phyloP scores from a whole-genome alignment of 1,140 invertebrate species.

The Drosophila bifasciata region DNA sequence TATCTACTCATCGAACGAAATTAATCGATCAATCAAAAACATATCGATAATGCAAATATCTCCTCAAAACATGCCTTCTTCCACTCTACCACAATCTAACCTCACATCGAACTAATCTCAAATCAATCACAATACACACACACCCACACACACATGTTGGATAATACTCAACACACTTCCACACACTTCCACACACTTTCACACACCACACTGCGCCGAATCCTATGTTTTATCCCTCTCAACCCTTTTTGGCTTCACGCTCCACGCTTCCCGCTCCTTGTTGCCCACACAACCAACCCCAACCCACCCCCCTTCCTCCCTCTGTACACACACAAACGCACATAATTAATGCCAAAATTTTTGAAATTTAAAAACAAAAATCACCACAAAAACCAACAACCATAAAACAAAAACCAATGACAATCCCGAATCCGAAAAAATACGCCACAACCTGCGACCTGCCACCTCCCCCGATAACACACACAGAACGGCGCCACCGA shows the following conservation, averaged over 20 bases:
- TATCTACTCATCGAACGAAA: constrained; percentile 35
- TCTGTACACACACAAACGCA: constrained; percentile 46
- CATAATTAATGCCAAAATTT: constrained; percentile 59
- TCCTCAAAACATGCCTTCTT: not conserved
- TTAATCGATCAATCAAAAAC: constrained; percentile 52
- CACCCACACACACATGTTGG: constrained; percentile 1
- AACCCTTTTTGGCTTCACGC: constrained; percentile 15
- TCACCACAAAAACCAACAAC: constrained; percentile 27
- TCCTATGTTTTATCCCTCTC: constrained; percentile 42
- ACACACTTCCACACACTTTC: no score
- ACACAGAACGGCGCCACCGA: constrained; percentile 77
- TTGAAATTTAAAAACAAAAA: constrained; percentile 52
- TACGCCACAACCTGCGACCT: constrained; percentile 21
- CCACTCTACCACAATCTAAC: constrained; percentile 28
- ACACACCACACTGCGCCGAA: constrained; percentile 43
- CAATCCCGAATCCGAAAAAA: constrained; percentile 38
- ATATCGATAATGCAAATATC: constrained; percentile 36
- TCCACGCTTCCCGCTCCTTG: no score
- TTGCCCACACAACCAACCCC: constrained; percentile 5
- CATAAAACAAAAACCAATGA: constrained; percentile 40
- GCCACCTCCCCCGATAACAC: constrained; percentile 24
- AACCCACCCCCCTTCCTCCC: not conserved
- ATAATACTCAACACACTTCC: constrained; percentile 18
- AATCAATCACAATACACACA: constrained; percentile 5
- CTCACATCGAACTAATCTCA: constrained; percentile 1